Conservation (phyloP, 2,888 invertebrate species). For the Drosophila mulleri region DNA sequence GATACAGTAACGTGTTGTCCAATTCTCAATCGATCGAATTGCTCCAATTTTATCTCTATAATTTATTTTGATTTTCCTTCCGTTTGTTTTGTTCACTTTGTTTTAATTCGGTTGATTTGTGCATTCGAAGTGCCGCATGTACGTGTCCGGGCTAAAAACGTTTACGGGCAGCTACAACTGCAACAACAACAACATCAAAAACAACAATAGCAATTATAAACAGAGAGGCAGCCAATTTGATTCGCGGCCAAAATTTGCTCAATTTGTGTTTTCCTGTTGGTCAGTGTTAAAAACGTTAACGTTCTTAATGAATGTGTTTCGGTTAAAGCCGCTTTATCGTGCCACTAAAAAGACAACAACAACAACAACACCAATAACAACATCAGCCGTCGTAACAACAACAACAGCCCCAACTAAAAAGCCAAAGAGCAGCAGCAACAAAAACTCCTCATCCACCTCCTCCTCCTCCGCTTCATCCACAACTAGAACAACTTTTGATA, state of each 20-base stretch:
- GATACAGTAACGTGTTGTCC: slow-evolving; percentile 4
- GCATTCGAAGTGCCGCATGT: slow-evolving; percentile 82
- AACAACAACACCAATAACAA: slow-evolving; percentile 37
- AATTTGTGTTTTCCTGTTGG: slow-evolving; percentile 58
- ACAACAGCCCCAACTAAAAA: slow-evolving; percentile 44
- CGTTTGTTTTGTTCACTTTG: slow-evolving; percentile 12
- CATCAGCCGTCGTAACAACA: slow-evolving; percentile 36
- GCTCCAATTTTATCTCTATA: slow-evolving; percentile 2
- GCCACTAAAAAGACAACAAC: slow-evolving; percentile 59
- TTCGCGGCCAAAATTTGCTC: slow-evolving; percentile 52
- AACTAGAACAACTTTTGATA: slow-evolving; percentile 45
- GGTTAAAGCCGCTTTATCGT: slow-evolving; percentile 80
- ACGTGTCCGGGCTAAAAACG: slow-evolving; percentile 75
- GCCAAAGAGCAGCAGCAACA: slow-evolving; percentile 24
- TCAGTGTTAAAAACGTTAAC: slow-evolving; percentile 81
- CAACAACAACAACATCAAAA: slow-evolving; percentile 45
- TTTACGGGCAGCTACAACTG: slow-evolving; percentile 60
- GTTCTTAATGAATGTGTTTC: slow-evolving; percentile 85
- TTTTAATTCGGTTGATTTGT: slow-evolving; percentile 20
- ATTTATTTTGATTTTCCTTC: slow-evolving; percentile 26
- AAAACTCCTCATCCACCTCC: not conserved
- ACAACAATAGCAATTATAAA: slow-evolving; percentile 16
- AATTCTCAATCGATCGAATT: slow-evolving; percentile 16
- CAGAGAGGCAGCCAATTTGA: slow-evolving; percentile 34
- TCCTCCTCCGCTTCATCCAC: not conserved